Percentiles rank a stretch among this genome's conserved stretches.
phyloP scores from a whole-genome alignment of 2,113 vertebrate genomes.

The Gallinago paraguaiae region DNA sequence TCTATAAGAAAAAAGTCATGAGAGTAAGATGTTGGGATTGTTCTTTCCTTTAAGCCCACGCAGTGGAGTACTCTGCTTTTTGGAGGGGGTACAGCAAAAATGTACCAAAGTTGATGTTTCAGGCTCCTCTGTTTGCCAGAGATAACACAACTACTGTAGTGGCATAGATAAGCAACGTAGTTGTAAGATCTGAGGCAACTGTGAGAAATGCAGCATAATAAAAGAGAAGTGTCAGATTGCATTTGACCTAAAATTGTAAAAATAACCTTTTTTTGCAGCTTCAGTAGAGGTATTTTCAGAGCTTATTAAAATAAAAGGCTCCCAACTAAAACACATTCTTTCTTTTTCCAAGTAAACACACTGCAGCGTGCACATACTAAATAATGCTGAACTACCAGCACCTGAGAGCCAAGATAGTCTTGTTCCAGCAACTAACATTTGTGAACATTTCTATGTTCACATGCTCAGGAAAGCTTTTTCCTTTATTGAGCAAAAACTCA shows the following conservation, averaged over 20 bases:
- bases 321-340: slow-evolving; percentile 32
- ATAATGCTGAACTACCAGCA: background rate
- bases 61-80: background rate
- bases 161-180: slow-evolving; percentile 16
- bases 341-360: background rate
- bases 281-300: background rate
- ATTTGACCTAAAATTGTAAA: slow-evolving; percentile 16
- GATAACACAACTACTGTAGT: slow-evolving; percentile 44
- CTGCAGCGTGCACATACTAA: background rate
- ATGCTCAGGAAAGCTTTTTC: background rate
- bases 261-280: background rate
- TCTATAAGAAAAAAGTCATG: background rate
- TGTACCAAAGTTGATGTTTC: background rate
- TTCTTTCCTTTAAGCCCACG: background rate
- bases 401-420: background rate
- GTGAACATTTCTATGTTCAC: background rate
- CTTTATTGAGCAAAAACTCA: background rate
- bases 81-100: slow-evolving; percentile 13
- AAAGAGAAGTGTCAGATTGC: slow-evolving; percentile 19
- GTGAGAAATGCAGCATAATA: background rate
- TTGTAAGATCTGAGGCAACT: background rate
- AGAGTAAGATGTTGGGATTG: background rate
- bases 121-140: slow-evolving; percentile 36
- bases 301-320: slow-evolving; percentile 30
- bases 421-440: background rate